These are phyloP conservation scores for Teleogryllus occipitalis DNA, from an alignment of 1,140 invertebrate species.

Conservation along the genomic window DNA sequence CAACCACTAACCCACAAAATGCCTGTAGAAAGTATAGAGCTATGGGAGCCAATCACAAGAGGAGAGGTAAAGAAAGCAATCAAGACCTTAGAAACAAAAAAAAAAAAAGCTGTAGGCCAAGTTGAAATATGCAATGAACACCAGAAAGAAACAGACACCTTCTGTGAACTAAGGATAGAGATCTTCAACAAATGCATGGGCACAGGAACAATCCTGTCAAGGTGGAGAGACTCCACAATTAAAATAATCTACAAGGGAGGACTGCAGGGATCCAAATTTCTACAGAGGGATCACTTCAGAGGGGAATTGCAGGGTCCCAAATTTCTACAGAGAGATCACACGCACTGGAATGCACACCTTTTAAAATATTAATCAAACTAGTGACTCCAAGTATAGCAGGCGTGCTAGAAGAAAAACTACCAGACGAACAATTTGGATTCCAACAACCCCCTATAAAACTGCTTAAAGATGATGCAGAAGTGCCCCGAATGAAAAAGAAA, in stretches of 20 bases:
- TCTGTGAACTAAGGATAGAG: background rate
- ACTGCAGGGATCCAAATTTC: too few relatives aligned
- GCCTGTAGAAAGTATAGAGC: background rate
- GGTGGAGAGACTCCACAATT: background rate
- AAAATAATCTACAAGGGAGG: constrained; percentile 10
- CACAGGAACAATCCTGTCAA: background rate
- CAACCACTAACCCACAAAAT: background rate
- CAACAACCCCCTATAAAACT: background rate
- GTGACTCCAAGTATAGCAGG: background rate
- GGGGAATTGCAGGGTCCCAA: background rate
- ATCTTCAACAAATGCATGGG: background rate
- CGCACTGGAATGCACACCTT: background rate
- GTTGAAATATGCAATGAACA: constrained; percentile 6
- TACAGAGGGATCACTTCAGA: too few relatives aligned
- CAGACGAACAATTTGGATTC: background rate
- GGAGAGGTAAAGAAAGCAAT: background rate
- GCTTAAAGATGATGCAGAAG: background rate
- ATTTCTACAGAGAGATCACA: background rate
- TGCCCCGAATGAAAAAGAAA: too few relatives aligned
- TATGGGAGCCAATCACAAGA: background rate
- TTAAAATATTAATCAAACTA: background rate
- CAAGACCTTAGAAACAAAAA: too few relatives aligned
- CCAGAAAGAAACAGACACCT: background rate
- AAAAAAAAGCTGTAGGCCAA: background rate
- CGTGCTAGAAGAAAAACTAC: background rate